Percentiles rank a stretch among this genome's conserved stretches.
phyloP scores from a whole-genome alignment of 2,797 vertebrate genomes.

The Platalea minor region DNA sequence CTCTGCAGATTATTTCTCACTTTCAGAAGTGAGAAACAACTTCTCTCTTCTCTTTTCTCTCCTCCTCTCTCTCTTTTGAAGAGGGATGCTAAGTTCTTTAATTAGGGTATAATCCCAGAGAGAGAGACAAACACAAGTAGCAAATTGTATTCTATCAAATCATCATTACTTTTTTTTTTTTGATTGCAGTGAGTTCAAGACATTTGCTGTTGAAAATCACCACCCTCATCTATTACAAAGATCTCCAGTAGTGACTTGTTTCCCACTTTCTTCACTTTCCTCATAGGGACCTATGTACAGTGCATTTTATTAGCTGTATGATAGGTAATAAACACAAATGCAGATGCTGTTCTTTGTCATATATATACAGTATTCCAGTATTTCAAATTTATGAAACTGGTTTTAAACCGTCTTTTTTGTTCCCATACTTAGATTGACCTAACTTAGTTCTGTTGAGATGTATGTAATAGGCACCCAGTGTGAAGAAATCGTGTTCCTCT shows the following conservation, averaged over 20 bases:
- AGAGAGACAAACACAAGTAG: neutral
- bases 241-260: neutral
- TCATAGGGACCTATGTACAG: neutral
- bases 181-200: neutral
- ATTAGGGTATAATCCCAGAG: neutral
- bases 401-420: neutral
- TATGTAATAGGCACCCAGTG: neutral
- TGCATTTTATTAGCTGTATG: neutral
- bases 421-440: neutral
- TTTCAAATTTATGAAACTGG: slow-evolving; percentile 5
- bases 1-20: neutral
- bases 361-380: neutral
- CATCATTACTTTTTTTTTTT: neutral
- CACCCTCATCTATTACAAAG: neutral
- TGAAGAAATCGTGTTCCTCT: neutral
- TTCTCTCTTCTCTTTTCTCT: neutral
- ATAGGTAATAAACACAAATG: neutral
- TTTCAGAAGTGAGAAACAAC: neutral
- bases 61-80: neutral
- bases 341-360: neutral
- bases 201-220: neutral
- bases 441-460: neutral
- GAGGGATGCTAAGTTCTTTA: neutral
- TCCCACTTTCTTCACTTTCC: neutral
- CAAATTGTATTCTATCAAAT: neutral